These are phyloP conservation scores for Clarias pachynema DNA, from an alignment of 2,797 vertebrate genomes.

Conservation along the genomic window DNA sequence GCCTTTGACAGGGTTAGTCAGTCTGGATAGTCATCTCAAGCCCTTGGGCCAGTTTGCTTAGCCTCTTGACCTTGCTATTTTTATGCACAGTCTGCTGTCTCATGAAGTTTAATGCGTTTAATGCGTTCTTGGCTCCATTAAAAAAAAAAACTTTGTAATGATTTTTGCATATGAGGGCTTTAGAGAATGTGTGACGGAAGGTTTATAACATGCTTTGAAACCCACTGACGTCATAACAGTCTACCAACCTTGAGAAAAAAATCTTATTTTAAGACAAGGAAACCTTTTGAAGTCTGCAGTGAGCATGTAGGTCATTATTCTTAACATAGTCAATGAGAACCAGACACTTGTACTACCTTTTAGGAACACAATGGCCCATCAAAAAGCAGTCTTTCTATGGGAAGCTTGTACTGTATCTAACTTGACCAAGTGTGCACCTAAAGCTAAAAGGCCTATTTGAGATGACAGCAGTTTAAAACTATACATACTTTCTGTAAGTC, in stretches of 20 bases:
- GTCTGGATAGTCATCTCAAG: slow-evolving; percentile 22
- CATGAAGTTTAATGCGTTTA: slow-evolving; percentile 33
- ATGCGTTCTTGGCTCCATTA: not conserved
- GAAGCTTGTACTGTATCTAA: slow-evolving; percentile 7
- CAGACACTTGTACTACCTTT: slow-evolving; percentile 46
- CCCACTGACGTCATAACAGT: slow-evolving; percentile 46
- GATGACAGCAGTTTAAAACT: not conserved
- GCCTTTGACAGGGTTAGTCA: slow-evolving; percentile 27
- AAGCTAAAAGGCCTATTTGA: not conserved
- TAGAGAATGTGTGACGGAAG: slow-evolving; percentile 44
- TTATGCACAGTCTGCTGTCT: slow-evolving; percentile 32
- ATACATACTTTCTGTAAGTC: slow-evolving; percentile 1
- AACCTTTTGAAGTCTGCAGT: slow-evolving; percentile 44
- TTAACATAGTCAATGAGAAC: slow-evolving; percentile 37
- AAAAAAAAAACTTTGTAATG: not conserved
- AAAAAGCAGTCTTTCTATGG: slow-evolving; percentile 26
- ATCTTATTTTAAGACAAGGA: slow-evolving; percentile 40
- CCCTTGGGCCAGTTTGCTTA: slow-evolving; percentile 33
- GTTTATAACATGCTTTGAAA: slow-evolving; percentile 37
- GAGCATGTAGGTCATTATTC: slow-evolving; percentile 38
- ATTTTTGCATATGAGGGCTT: slow-evolving; percentile 22
- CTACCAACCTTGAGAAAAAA: slow-evolving; percentile 36
- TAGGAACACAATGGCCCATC: slow-evolving; percentile 31
- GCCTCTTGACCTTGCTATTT: slow-evolving; percentile 41
- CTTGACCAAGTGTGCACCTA: slow-evolving; percentile 2